Evolutionary conservation across 2,888 invertebrate species (phyloP).

Genomic region (Leucoma salicis): DNA sequence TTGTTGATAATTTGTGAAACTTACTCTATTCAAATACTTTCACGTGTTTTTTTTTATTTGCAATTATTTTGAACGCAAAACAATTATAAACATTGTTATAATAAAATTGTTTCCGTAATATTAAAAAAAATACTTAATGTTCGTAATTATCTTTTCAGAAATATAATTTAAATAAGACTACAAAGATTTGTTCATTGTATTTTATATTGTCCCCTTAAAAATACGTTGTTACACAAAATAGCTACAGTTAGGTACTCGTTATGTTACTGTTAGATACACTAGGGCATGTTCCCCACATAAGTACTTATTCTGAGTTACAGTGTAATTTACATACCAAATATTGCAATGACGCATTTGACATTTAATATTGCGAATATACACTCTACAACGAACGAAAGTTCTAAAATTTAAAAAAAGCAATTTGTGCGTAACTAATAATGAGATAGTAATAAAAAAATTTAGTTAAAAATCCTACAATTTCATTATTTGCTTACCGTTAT

Average conservation of each 20-base stretch:
- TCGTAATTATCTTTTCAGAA: too few relatives aligned
- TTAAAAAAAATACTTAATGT: too few relatives aligned
- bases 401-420: too few relatives aligned
- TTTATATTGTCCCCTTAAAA: slow-evolving; percentile 43
- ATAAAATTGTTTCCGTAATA: too few relatives aligned
- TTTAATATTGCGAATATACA: slow-evolving; percentile 8
- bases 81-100: too few relatives aligned
- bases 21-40: too few relatives aligned
- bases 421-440: background rate
- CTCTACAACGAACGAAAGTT: too few relatives aligned
- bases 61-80: too few relatives aligned
- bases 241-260: slow-evolving; percentile 58
- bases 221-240: slow-evolving; percentile 65
- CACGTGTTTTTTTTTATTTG: too few relatives aligned
- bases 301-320: slow-evolving; percentile 14
- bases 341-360: slow-evolving; percentile 33
- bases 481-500: too few relatives aligned
- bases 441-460: background rate
- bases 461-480: too few relatives aligned
- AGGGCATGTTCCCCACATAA: slow-evolving; percentile 7
- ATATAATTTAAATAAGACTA: slow-evolving; percentile 7
- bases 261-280: slow-evolving; percentile 55
- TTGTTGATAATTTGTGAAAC: too few relatives aligned
- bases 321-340: slow-evolving; percentile 34
- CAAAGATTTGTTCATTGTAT: slow-evolving; percentile 18